These are phyloP conservation scores for Diachrysia chrysitis DNA, from an alignment of 2,888 invertebrate genomes.

Conservation along the genomic window DNA sequence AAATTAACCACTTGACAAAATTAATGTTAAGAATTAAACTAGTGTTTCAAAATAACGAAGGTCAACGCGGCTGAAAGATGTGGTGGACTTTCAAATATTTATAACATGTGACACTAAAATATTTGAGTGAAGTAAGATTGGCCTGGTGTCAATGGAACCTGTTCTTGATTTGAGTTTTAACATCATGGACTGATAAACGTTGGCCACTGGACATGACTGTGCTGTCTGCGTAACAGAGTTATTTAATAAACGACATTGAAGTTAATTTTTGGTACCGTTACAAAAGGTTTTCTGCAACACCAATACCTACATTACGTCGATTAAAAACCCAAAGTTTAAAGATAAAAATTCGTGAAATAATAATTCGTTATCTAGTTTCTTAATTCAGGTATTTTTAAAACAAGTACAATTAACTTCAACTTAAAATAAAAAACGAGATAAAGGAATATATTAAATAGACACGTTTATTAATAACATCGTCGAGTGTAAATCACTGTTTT, in stretches of 20 bases:
- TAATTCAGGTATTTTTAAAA: neutral
- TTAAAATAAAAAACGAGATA: neutral
- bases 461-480: neutral
- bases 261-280: neutral
- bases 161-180: slow-evolving; percentile 60
- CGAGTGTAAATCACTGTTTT: neutral
- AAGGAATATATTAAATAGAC: neutral
- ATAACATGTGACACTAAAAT: slow-evolving; percentile 68
- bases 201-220: slow-evolving; percentile 31
- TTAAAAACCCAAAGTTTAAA: neutral
- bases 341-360: neutral
- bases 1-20: slow-evolving; percentile 33
- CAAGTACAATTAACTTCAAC: neutral
- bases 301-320: neutral
- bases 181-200: slow-evolving; percentile 53
- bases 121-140: slow-evolving; percentile 66
- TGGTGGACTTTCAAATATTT: slow-evolving; percentile 77
- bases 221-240: slow-evolving; percentile 35
- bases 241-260: slow-evolving; percentile 6
- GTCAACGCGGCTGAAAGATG: slow-evolving; percentile 71
- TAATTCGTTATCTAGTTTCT: neutral
- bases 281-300: slow-evolving; percentile 2
- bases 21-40: slow-evolving; percentile 56
- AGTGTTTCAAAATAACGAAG: slow-evolving; percentile 73
- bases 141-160: slow-evolving; percentile 63